phyloP scores from a whole-genome alignment of 2,888 invertebrate genomes.

The Blera fallax region DNA sequence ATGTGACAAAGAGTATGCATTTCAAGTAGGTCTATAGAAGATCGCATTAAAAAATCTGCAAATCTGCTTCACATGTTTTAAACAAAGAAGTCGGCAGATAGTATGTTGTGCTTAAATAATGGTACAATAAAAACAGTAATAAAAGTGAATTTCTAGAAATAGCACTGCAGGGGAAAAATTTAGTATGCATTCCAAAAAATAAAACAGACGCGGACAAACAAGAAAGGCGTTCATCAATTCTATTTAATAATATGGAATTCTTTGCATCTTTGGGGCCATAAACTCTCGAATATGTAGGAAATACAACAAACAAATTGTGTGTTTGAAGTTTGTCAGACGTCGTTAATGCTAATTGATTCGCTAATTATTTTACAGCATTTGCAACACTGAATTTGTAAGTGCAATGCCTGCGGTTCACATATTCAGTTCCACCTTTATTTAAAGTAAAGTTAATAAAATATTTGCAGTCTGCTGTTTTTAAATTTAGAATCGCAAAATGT shows the following conservation, averaged over 20 bases:
- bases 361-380: background rate
- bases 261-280: background rate
- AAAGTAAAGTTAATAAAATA: background rate
- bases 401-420: background rate
- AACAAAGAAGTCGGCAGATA: background rate
- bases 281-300: background rate
- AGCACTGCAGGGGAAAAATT: background rate
- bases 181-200: background rate
- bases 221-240: background rate
- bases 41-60: background rate
- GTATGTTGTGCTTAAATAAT: background rate
- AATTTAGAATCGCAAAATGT: background rate
- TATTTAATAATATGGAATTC: constrained; percentile 1
- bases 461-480: background rate
- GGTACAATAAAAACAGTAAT: background rate
- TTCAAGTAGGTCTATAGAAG: background rate
- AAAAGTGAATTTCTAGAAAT: background rate
- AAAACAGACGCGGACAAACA: background rate
- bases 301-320: background rate
- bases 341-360: background rate
- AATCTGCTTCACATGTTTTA: background rate
- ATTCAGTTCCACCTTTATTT: background rate
- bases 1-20: background rate
- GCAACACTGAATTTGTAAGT: background rate
- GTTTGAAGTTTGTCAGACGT: background rate